Evolutionary conservation across 2,797 vertebrate genomes (phyloP), one percentile per base, ranked within the genome.

Genomic region (Margarornis squamiger): DNA sequence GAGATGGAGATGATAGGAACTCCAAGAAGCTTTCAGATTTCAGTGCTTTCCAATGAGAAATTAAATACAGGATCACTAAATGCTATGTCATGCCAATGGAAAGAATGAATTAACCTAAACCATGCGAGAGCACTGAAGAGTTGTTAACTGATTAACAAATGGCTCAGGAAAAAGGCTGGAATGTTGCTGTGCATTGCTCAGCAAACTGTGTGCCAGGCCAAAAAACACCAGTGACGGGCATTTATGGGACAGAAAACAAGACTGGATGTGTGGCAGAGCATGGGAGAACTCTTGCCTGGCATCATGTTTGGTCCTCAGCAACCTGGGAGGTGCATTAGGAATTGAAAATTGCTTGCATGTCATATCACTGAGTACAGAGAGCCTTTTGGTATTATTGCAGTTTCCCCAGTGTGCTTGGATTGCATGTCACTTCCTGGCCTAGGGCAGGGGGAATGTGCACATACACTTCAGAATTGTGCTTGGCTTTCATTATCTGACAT

Each of bases 381-480:
- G n/a, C 9, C 54, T 41, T 73, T 61, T 61, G 55, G 46, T 22
- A 7, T 38, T 2, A 1, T 4, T 34, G 32, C 27, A 9, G 32
- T 57, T 70, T 71, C 29, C 45, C 24, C 2, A 1, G 32, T 73
- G 86, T 32, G 79, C 81, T 10, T 16, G 90, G 14, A 7, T 29
- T 36, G 32, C 14, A 7, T 0, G 2, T 32, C 0, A 2, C 14
- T 18, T 49, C 74, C 59, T 90, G 95, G 97, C 98, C 96, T 12
- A 71, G 95, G 94, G 70, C 97, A 98, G 34, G 90, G 92, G n/a
- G 97, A 98, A n/a, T 1, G 85, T 97, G 97, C 48, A 97, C 86
- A 92, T 94, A 96, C 48, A 1, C 97, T 97, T 34, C 97, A 98
- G 77, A 95, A 14, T 17, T 94, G 55, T 85, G 96, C 43, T 61